Conservation (phyloP, 53 echinoderm and acorn worm species). For the Echinarachnius parma region DNA sequence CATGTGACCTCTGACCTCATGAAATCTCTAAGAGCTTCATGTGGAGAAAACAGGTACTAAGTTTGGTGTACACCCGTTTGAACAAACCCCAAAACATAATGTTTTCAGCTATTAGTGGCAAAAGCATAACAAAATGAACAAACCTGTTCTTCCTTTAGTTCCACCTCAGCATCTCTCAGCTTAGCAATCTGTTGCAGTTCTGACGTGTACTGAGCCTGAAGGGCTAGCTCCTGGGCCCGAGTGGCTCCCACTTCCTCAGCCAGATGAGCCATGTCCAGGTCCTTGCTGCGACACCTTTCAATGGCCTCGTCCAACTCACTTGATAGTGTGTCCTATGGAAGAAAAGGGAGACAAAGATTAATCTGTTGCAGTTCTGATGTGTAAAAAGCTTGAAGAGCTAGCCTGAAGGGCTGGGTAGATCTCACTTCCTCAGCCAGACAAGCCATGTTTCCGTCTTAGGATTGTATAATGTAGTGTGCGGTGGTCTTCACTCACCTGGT, state of each 20-base stretch:
- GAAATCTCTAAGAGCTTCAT: too few relatives aligned
- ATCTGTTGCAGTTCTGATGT: constrained; percentile 68
- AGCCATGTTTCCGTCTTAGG: constrained; percentile 65
- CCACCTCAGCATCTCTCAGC: constrained; percentile 60
- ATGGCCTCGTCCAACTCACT: constrained; percentile 80
- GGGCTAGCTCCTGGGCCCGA: constrained; percentile 74
- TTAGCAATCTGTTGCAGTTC: constrained; percentile 73
- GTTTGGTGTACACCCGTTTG: too few relatives aligned
- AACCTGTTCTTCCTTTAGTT: constrained; percentile 77
- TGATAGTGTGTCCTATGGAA: constrained; percentile 65
- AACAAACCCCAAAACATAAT: too few relatives aligned
- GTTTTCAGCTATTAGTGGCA: too few relatives aligned
- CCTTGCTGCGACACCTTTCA: constrained; percentile 61
- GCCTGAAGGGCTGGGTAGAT: constrained; percentile 66
- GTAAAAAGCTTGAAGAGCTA: constrained; percentile 68
- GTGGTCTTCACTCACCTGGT: constrained; percentile 70
- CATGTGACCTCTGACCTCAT: too few relatives aligned
- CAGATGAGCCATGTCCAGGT: constrained; percentile 63
- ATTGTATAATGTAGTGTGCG: too few relatives aligned
- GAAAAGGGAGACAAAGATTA: too few relatives aligned
- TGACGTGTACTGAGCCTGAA: constrained; percentile 62
- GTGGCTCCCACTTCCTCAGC: constrained; percentile 75
- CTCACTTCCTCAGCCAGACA: constrained; percentile 76
- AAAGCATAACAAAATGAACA: neutral
- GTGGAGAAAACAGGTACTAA: too few relatives aligned